Evolutionary conservation across 2,797 vertebrate genomes (phyloP).

Genomic region (Oryzias sinensis): DNA sequence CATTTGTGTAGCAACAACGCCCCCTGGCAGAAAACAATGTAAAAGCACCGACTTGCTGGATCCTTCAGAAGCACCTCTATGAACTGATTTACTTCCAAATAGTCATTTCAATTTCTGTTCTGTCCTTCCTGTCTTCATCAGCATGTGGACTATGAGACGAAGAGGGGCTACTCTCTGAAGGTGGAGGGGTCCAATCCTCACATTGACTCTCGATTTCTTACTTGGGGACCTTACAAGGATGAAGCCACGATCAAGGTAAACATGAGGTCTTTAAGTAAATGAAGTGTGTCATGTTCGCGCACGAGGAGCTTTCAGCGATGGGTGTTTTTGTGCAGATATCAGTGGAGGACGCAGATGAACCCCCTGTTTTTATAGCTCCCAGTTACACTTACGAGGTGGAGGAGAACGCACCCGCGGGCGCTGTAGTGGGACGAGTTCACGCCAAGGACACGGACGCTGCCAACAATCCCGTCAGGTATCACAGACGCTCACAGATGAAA

Average conservation of each 20-base stretch:
- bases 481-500: background rate
- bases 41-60: slow-evolving; percentile 13
- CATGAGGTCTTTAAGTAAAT: background rate
- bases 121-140: slow-evolving; percentile 44
- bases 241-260: slow-evolving; percentile 90
- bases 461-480: slow-evolving; percentile 90
- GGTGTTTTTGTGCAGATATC: slow-evolving; percentile 54
- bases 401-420: slow-evolving; percentile 89
- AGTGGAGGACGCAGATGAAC: slow-evolving; percentile 94
- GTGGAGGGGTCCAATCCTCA: slow-evolving; percentile 92
- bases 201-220: slow-evolving; percentile 88
- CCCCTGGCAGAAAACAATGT: slow-evolving; percentile 57
- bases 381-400: slow-evolving; percentile 91
- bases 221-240: slow-evolving; percentile 94
- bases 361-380: slow-evolving; percentile 87
- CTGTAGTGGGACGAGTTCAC: slow-evolving; percentile 89
- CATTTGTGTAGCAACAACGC: slow-evolving; percentile 71
- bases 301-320: background rate
- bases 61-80: background rate
- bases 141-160: slow-evolving; percentile 93
- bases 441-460: slow-evolving; percentile 94
- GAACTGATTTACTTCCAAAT: too few species aligned
- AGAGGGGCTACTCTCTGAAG: slow-evolving; percentile 88
- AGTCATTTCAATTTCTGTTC: background rate
- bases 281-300: background rate